Evolutionary conservation across 2,888 invertebrate genomes (phyloP).

Genomic region (Lobophora halterata): DNA sequence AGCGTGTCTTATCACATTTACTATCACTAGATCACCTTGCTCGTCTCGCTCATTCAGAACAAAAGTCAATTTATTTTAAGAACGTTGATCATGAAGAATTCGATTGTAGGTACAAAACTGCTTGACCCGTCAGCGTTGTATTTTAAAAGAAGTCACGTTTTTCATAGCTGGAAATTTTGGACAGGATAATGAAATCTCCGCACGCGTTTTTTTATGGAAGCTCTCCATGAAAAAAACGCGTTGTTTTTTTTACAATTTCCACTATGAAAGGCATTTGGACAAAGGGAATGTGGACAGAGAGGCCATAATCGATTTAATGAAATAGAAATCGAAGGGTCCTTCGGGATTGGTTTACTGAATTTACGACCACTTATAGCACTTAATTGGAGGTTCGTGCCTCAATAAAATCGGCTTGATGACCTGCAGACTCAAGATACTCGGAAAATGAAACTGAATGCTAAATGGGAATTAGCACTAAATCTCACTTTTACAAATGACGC

Average conservation of each 20-base stretch:
- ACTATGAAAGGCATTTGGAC: constrained; percentile 63
- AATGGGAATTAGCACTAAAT: constrained; percentile 37
- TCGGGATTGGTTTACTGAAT: constrained; percentile 67
- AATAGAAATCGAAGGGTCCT: constrained; percentile 67
- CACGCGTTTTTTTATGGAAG: constrained; percentile 1
- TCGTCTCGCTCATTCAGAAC: no score
- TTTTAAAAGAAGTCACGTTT: no score
- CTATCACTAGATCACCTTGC: no score
- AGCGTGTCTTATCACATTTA: no score
- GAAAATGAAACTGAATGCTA: constrained; percentile 50
- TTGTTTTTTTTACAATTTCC: constrained; percentile 68
- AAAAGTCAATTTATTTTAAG: no score
- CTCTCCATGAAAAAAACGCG: constrained; percentile 36
- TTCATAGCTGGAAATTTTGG: not conserved
- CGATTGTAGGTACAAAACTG: no score
- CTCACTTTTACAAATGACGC: constrained; percentile 48
- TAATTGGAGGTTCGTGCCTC: constrained; percentile 72
- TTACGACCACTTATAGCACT: constrained; percentile 69
- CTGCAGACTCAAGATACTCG: constrained; percentile 60
- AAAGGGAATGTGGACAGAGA: constrained; percentile 62
- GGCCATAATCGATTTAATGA: constrained; percentile 72
- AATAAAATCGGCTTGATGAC: constrained; percentile 72
- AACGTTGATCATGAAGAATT: no score
- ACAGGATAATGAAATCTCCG: constrained; percentile 11
- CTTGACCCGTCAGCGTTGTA: no score